These are phyloP conservation scores for Drosophila austrosaltans DNA, from an alignment of 2,888 invertebrate species.

Conservation along the genomic window DNA sequence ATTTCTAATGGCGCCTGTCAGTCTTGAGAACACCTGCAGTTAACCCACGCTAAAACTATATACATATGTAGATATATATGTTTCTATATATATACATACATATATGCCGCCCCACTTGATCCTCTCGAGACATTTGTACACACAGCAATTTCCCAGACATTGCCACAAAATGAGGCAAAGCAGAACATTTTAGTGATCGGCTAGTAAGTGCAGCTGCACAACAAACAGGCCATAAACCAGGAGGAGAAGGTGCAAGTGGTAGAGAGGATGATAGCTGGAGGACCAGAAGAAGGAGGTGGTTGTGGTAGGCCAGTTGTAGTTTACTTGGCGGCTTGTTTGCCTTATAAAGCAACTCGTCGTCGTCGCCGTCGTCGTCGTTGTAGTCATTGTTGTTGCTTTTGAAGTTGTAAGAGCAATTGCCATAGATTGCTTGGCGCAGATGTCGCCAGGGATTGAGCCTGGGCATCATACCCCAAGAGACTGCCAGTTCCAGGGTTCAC, in stretches of 20 bases:
- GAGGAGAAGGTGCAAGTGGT: neutral
- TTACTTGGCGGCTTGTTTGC: slow-evolving; percentile 65
- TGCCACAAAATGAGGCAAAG: slow-evolving; percentile 42
- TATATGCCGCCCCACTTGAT: slow-evolving; percentile 17
- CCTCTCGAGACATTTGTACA: slow-evolving; percentile 19
- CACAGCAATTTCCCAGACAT: slow-evolving; percentile 43
- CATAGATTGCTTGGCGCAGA: slow-evolving; percentile 66
- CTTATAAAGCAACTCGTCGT: slow-evolving; percentile 60
- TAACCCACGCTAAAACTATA: slow-evolving; percentile 52
- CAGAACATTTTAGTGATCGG: slow-evolving; percentile 42
- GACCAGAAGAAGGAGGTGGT: neutral
- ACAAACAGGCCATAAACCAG: slow-evolving; percentile 19
- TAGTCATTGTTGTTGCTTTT: slow-evolving; percentile 7
- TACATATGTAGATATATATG: neutral
- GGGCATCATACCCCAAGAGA: slow-evolving; percentile 18
- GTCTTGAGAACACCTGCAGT: slow-evolving; percentile 74
- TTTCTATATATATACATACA: neutral
- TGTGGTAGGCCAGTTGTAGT: slow-evolving; percentile 5
- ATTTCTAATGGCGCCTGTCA: slow-evolving; percentile 68
- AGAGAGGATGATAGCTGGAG: slow-evolving; percentile 3
- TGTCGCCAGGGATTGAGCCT: slow-evolving; percentile 56
- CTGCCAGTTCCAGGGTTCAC: slow-evolving; percentile 42
- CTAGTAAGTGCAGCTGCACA: slow-evolving; percentile 57
- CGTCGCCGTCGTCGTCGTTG: slow-evolving; percentile 25
- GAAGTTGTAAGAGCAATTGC: slow-evolving; percentile 42